Percentiles rank a stretch among this genome's conserved stretches.
Conservation (phyloP, 2,888 invertebrate genomes). For the Ennomos fuscantarius region DNA sequence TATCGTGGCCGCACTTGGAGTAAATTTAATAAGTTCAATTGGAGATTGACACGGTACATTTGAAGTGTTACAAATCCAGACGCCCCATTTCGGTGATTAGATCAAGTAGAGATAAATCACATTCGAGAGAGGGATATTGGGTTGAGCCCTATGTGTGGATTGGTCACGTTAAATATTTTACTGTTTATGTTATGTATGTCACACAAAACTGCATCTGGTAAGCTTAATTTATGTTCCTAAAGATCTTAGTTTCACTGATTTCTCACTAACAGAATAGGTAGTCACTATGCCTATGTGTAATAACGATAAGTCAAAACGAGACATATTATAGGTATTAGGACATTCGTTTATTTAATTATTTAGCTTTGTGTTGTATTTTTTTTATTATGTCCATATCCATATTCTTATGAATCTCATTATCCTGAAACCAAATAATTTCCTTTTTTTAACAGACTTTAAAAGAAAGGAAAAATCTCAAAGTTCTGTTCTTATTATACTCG, state of each 20-base stretch:
- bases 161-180: constrained; percentile 18
- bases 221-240: constrained; percentile 1
- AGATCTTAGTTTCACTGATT: neutral
- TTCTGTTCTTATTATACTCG: no score
- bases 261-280: no score
- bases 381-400: no score
- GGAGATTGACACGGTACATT: constrained; percentile 72
- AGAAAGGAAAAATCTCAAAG: no score
- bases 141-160: constrained; percentile 28
- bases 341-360: no score
- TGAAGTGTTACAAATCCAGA: constrained; percentile 63
- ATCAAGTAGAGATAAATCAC: constrained; percentile 48
- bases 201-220: neutral
- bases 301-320: no score
- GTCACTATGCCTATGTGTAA: no score
- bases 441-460: neutral
- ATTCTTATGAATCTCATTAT: no score
- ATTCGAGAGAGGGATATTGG: constrained; percentile 37
- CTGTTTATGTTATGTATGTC: neutral
- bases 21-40: constrained; percentile 79
- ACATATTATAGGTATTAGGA: no score
- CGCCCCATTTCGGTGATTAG: constrained; percentile 58
- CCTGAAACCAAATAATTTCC: neutral
- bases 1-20: constrained; percentile 54
- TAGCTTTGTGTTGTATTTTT: no score